Evolutionary conservation across 2,113 vertebrate species (phyloP), one percentile per base, ranked within the genome.

Genomic region (Pelmatolapia mariae): DNA sequence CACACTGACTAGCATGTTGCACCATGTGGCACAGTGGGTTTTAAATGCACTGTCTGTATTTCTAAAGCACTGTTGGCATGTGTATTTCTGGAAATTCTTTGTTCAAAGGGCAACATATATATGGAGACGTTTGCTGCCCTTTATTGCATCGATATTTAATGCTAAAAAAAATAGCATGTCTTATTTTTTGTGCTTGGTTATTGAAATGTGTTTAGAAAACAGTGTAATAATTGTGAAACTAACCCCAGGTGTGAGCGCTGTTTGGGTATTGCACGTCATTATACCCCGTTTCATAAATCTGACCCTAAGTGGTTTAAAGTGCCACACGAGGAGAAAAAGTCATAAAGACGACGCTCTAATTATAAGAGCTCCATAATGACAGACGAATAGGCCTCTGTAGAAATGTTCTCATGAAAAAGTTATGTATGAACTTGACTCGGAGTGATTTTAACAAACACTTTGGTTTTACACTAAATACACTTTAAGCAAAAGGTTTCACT

Each of bases 1-100:
- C 61, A 66, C 31, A 36, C 18, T 3, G 6, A 66, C 31, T 63
- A 63, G 2, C 31, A 8, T 66, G 31, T 36, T 36, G 61, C 61
- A 66, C 31, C 18, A 66, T 36, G 59, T 33, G 10, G 61, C 31
- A 66, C 31, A 66, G 10, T 66, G 61, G 18, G 31, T 19, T 63
- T 63, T 36, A 63, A 63, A 63, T 11, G 59, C 16, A 66, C 61
- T n/a, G 18, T 66, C 61, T 66, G 61, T n/a, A 66, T 66, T 66
- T 66, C 31, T 38, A 38, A 66, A 36, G 61, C 31, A 36, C 31
- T 66, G 61, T 66, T 66, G 18, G 18, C 10, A 12, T 63, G 6
- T 63, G 6, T 63, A 36, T 66, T 66, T 66, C 33, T 38, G 31
- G 19, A 36, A 66, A 0, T 66, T 66, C 33, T 38, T 66, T 68